Conservation (phyloP, 2,888 invertebrate genomes). For the Laothoe populi region DNA sequence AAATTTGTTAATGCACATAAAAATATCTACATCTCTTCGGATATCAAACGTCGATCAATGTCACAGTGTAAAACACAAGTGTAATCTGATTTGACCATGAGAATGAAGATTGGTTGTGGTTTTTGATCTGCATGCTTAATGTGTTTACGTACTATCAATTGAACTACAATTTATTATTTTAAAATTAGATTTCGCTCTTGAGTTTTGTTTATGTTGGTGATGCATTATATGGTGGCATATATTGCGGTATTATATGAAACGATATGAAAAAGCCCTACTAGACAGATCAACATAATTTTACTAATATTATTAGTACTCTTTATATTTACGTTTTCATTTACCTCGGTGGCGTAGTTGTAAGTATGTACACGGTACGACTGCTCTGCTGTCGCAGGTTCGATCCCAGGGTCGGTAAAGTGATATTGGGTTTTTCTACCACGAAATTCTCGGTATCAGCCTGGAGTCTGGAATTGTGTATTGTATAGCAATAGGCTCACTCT, state of each 20-base stretch:
- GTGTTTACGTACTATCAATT: slow-evolving; percentile 6
- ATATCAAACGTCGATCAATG: slow-evolving; percentile 81
- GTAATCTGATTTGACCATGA: slow-evolving; percentile 43
- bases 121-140: slow-evolving; percentile 23
- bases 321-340: too few relatives aligned
- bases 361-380: too few relatives aligned
- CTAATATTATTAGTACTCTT: too few relatives aligned
- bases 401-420: too few relatives aligned
- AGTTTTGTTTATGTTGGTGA: background rate
- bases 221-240: background rate
- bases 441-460: too few relatives aligned
- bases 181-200: background rate
- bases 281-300: too few relatives aligned
- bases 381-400: too few relatives aligned
- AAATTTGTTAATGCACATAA: slow-evolving; percentile 66
- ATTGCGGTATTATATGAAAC: background rate
- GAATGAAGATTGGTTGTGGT: slow-evolving; percentile 19
- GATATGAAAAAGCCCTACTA: background rate
- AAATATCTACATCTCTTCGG: slow-evolving; percentile 59
- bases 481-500: too few relatives aligned
- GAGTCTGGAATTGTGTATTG: too few relatives aligned
- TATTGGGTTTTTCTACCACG: too few relatives aligned
- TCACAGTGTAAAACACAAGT: slow-evolving; percentile 55
- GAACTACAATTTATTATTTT: background rate
- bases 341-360: too few relatives aligned